Evolutionary conservation across 2,113 vertebrate genomes (phyloP).

Genomic region (Carlito syrichta): DNA sequence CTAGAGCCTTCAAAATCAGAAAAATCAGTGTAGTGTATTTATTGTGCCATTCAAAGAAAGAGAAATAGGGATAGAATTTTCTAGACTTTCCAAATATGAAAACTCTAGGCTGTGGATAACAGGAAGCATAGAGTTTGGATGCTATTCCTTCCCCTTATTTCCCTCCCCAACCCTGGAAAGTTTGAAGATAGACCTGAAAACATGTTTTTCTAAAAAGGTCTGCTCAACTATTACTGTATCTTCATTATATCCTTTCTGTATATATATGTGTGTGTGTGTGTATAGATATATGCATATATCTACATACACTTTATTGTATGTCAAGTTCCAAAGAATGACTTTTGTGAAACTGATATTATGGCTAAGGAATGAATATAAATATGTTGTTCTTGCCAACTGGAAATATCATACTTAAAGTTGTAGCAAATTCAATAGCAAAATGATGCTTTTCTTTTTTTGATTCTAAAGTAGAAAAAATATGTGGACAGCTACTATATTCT

Average conservation of each 20-base stretch:
- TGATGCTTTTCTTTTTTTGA: slow-evolving; percentile 78
- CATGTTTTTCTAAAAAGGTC: slow-evolving; percentile 42
- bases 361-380: slow-evolving; percentile 75
- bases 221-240: slow-evolving; percentile 50
- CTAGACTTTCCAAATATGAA: slow-evolving; percentile 57
- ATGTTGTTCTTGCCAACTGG: slow-evolving; percentile 66
- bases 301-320: neutral
- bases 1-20: slow-evolving; percentile 66
- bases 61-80: slow-evolving; percentile 51
- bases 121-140: neutral
- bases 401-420: slow-evolving; percentile 80
- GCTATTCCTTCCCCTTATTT: neutral
- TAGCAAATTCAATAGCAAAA: slow-evolving; percentile 80
- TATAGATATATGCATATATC: neutral
- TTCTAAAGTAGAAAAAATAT: slow-evolving; percentile 82
- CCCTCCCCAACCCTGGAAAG: neutral
- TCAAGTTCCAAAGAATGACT: slow-evolving; percentile 61
- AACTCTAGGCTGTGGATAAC: slow-evolving; percentile 37
- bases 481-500: slow-evolving; percentile 84
- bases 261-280: neutral
- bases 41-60: slow-evolving; percentile 65
- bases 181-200: slow-evolving; percentile 51
- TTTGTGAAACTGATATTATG: slow-evolving; percentile 63
- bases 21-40: slow-evolving; percentile 71
- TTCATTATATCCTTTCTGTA: neutral